Evolutionary conservation across 2,113 vertebrate genomes (phyloP), one percentile per base, ranked within the genome.

Genomic region (Pedetes capensis): DNA sequence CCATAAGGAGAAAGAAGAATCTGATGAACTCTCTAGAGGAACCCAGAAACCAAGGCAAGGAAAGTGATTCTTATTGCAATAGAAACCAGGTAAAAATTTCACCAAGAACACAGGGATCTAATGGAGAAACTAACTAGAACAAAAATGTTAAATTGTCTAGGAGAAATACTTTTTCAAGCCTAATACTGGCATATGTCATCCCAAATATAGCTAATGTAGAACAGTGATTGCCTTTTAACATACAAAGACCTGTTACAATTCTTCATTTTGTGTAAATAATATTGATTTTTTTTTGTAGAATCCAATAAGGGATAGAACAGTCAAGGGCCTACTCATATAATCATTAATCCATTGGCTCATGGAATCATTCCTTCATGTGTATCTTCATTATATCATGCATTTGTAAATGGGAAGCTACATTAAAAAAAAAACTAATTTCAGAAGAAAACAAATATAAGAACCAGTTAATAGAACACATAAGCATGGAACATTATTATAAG

Each of bases 121-220:
- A 91, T 86, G 57, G n/a, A 34, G 94, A 71, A 71, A 29, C 49
- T 80, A 89, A 42, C 5, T 3, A 37, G 53, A 39, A 17, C 9
- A 16, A 53, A 74, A 68, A 17, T 75, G 64, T 66, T 88, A 78
- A 66, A 39, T 81, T 59, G 17, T 82, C 75, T 84, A 49, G 79
- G 34, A 69, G 51, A 89, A 95, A 87, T 85, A 20, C 44, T 80
- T 93, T 94, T 87, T 72, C 81, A 75, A 89, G 49, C 9, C 66
- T 34, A 5, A 37, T 39, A 57, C 27, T 78, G n/a, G 49, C 39
- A 59, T 44, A 53, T 20, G n/a, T 76, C n/a, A 11, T 64, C 59
- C 23, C 66, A 80, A 93, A 71, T 64, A 69, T 91, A 94, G 3
- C 39, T 79, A 87, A 66, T 92, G 85, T 55, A 61, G 4, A 75